These are phyloP conservation scores for Plumapathes pennacea DNA, from an alignment of 92 coral and sea anemone species.

Conservation along the genomic window DNA sequence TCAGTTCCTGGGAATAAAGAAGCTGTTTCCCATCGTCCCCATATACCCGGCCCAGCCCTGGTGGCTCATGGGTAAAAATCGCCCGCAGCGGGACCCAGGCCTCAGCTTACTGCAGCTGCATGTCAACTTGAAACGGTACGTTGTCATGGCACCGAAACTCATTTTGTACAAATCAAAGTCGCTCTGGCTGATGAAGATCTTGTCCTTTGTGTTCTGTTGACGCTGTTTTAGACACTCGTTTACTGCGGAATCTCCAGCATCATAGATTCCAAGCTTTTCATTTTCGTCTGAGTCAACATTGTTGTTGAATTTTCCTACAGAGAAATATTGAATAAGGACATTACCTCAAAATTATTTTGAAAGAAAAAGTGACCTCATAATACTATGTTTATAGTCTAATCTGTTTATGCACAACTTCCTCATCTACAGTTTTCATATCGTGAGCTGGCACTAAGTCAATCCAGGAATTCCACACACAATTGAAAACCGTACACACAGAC, in stretches of 20 bases:
- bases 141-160: conserved; percentile 85
- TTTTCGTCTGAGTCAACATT: conserved; percentile 49
- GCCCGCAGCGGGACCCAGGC: conserved; percentile 61
- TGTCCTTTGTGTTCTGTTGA: conserved; percentile 37
- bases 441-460: no score
- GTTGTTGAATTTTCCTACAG: conserved; percentile 73
- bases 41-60: conserved; percentile 99
- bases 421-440: no score
- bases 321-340: no score
- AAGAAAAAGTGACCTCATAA: no score
- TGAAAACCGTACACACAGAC: no score
- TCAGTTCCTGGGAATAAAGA: conserved; percentile 70
- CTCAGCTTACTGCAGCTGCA: conserved; percentile 71
- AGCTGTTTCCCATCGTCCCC: conserved; percentile 92
- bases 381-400: no score
- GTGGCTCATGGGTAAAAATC: conserved; percentile 85
- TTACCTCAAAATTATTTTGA: no score
- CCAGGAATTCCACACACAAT: no score
- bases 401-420: no score
- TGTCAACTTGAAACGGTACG: conserved; percentile 72
- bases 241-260: conserved; percentile 94
- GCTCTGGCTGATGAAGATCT: conserved; percentile 73
- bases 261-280: conserved; percentile 79
- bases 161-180: conserved; percentile 86
- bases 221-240: conserved; percentile 79